phyloP scores from a whole-genome alignment of 2,797 vertebrate genomes.

The Streptopelia turtur region DNA sequence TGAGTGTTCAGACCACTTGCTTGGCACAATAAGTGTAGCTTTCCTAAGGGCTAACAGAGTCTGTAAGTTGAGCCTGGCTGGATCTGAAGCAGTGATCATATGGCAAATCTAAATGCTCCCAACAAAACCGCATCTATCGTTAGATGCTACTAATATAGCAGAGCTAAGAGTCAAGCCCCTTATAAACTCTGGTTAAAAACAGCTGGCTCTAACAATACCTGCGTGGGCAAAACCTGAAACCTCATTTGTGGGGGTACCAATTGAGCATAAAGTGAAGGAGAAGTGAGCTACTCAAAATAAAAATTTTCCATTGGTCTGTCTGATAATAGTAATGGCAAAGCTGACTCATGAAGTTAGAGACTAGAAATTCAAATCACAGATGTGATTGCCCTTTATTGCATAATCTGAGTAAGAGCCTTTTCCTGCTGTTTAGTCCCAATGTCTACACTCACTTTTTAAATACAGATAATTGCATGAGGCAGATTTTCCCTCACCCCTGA shows the following conservation, averaged over 20 bases:
- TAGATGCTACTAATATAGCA: background rate
- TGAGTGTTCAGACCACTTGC: background rate
- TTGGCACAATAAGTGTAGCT: background rate
- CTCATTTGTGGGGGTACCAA: background rate
- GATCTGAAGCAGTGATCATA: background rate
- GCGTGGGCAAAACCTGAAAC: background rate
- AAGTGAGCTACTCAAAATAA: background rate
- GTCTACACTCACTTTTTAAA: slow-evolving; percentile 27
- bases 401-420: slow-evolving; percentile 12
- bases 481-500: background rate
- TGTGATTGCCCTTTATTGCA: background rate
- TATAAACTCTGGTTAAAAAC: background rate
- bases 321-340: background rate
- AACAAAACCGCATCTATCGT: background rate
- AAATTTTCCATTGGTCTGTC: background rate
- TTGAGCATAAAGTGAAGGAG: background rate
- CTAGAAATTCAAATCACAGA: background rate
- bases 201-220: background rate
- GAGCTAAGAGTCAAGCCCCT: background rate
- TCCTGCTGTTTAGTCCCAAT: background rate
- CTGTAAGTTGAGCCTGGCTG: background rate
- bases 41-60: background rate
- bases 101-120: background rate
- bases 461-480: background rate
- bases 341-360: background rate